Evolutionary conservation across 2,888 invertebrate genomes (phyloP), one percentile per base, ranked within the genome.

Genomic region (Chesias legatella): DNA sequence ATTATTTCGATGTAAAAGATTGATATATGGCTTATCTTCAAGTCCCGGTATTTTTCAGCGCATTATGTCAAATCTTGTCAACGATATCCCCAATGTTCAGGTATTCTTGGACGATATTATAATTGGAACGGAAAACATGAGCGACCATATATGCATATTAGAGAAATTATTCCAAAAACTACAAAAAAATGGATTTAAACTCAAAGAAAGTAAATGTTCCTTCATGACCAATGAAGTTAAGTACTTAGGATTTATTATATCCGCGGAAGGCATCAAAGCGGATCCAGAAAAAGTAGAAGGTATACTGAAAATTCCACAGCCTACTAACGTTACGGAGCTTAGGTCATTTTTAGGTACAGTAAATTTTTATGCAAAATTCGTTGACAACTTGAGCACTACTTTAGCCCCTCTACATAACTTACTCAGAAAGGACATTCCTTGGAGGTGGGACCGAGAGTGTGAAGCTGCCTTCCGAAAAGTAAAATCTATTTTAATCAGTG

Each of bases 341-440:
- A 27, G 29, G 13, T 39, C n/a, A n/a, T n/a, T n/a, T n/a, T 50
- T 53, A 8, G 48, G 53, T 1, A 48, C 48, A 37, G 30, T 47
- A 1, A 51, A 45, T 32, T 51, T 45, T 24, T 53, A 47, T 29
- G 43, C 31, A 0, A 51, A 45, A 11, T 53, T 51, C 32, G 31
- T 53, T 6, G 43, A 25, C 22, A 51, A 49, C 9, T 7, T 48
- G 1, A 44, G 46, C 26, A 7, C 10, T 0, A 10, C 41, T 13
- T 30, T 49, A 8, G 13, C 39, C 0, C 46, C 50, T 1, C 17
- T 53, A 1, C 42, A 48, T 36, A 6, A 9, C 1, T 33, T 48
- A 6, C 23, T 53, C 13, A 36, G 30, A 17, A 42, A 43, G 33
- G 34, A 28, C 0, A 29, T 11, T 6, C 1, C 8, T 1, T 53